phyloP scores from a whole-genome alignment of 1,140 invertebrate genomes.

The Drosophila mayri region DNA sequence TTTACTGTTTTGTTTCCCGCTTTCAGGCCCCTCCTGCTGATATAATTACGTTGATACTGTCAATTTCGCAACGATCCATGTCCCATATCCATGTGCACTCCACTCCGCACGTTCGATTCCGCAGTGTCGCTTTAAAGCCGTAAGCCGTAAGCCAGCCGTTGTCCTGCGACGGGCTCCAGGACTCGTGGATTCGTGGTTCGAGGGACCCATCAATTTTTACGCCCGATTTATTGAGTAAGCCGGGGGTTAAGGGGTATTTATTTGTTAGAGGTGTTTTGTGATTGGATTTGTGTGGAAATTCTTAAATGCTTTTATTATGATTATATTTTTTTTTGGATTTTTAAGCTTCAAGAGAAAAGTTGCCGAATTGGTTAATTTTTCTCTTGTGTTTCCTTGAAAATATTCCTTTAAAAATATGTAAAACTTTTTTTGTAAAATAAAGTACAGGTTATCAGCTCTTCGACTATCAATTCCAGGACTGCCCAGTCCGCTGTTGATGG shows the following conservation, averaged over 20 bases:
- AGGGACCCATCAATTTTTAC: slow-evolving; percentile 38
- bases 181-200: slow-evolving; percentile 15
- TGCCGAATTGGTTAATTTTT: too few relatives aligned
- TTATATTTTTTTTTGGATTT: background rate
- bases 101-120: slow-evolving; percentile 41
- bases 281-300: background rate
- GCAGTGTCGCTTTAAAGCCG: slow-evolving; percentile 53
- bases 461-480: background rate
- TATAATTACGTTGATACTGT: slow-evolving; percentile 82
- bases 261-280: background rate
- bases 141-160: slow-evolving; percentile 29
- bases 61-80: slow-evolving; percentile 60
- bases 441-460: background rate
- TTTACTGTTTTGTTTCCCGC: slow-evolving; percentile 20
- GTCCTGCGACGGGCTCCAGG: slow-evolving; percentile 4
- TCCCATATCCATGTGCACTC: slow-evolving; percentile 48
- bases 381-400: too few relatives aligned
- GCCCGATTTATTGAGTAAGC: slow-evolving; percentile 45
- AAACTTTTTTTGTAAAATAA: background rate
- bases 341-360: background rate
- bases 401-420: background rate
- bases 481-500: background rate
- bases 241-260: slow-evolving; percentile 1
- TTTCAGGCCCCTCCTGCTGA: slow-evolving; percentile 44
- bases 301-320: background rate